phyloP scores from a whole-genome alignment of 2,888 invertebrate species.

The Melikaiella ostensackeni region DNA sequence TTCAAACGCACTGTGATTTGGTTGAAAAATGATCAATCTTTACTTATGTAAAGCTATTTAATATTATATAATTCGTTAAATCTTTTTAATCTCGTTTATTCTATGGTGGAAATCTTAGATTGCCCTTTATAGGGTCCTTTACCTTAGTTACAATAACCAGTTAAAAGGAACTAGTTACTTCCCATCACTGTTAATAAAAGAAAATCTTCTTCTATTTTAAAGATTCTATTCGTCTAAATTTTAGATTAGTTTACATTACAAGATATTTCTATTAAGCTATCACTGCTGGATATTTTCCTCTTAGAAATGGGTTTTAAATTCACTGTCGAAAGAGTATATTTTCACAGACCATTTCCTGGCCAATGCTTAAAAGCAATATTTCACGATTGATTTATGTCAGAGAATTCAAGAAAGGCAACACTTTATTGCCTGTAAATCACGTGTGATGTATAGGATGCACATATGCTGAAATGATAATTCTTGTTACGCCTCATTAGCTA shows the following conservation, averaged over 20 bases:
- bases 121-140: too few species aligned
- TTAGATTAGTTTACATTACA: neutral
- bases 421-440: neutral
- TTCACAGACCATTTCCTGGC: constrained; percentile 17
- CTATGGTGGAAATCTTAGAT: too few species aligned
- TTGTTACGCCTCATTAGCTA: neutral
- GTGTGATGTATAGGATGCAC: neutral
- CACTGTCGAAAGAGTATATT: constrained; percentile 17
- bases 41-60: too few species aligned
- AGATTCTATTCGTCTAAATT: neutral
- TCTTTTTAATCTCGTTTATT: too few species aligned
- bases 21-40: too few species aligned
- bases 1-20: too few species aligned
- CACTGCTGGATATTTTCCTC: neutral
- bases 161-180: too few species aligned
- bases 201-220: neutral
- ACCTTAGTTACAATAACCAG: too few species aligned
- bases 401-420: constrained; percentile 6
- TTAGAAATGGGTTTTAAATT: neutral
- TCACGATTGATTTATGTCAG: constrained; percentile 8
- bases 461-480: constrained; percentile 3
- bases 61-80: too few species aligned
- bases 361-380: constrained; percentile 12
- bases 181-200: too few species aligned
- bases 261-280: neutral